Base-by-base conservation (phyloP, 2,113 vertebrate genomes). In the Chaetorhynchus papuensis region DNA sequence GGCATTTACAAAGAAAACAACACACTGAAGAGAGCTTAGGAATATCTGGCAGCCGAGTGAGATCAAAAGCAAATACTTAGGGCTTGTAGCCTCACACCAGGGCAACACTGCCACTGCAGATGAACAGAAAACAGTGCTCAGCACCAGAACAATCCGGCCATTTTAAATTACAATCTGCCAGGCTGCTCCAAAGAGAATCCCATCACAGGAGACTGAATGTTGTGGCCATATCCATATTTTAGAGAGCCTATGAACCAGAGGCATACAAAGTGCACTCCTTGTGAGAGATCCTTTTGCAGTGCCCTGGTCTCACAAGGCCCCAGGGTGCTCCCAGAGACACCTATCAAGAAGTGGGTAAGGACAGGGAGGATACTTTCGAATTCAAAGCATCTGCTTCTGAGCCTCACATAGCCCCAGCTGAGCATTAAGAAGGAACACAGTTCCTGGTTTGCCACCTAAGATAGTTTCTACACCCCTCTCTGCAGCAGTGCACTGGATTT, bases 1-100 rank as follows among this genome's bases (percentile, higher is more conserved):
- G 64, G 79, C 44, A 86, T 80, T 90, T 69, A 68, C 68, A 69
- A 70, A 90, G 85, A 45, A 70, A 90, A 28, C 5, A 69, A 71
- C 70, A 76, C 19, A 5, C 44, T 59, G 63, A 72, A 64, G 39
- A 44, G 60, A 30, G n/a, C 10, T 69, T 22, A 82, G 68, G 35
- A 90, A 8, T 31, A 71, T 47, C 53, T 64, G 81, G 23, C 74
- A 87, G 77, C 12, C 0, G 0, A 57, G 33, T 2, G n/a, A 91
- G 65, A 80, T 60, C 81, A 80, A 87, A 81, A 57, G 41, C 39
- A 81, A 79, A 50, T 31, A 59, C 30, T 13, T 0, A 1, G 20
- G 63, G 30, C 22, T 47, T 3, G 2, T 1, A 68, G 49, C 74
- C 63, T 87, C 61, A 69, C 7, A 68, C 28, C 11, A 79, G 37